These are phyloP conservation scores for Chrysolina oricalcia DNA, from an alignment of 2,888 invertebrate species.

Conservation along the genomic window DNA sequence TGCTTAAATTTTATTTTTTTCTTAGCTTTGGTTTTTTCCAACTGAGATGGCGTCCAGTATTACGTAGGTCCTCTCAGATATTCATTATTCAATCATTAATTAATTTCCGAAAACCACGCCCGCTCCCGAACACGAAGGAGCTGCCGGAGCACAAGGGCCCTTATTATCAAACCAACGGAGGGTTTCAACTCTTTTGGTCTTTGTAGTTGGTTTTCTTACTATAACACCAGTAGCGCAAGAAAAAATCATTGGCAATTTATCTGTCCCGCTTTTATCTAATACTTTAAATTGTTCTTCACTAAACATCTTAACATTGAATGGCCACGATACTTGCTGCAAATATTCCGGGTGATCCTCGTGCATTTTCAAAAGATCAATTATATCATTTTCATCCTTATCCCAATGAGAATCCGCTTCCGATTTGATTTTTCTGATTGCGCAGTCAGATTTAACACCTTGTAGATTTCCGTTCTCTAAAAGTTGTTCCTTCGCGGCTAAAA, in stretches of 20 bases:
- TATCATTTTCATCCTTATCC: slow-evolving; percentile 39
- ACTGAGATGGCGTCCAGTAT: too few relatives aligned
- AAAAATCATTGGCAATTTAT: slow-evolving; percentile 42
- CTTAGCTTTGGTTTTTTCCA: not conserved
- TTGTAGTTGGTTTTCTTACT: slow-evolving; percentile 39
- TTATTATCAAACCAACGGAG: not conserved
- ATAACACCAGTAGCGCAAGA: slow-evolving; percentile 52
- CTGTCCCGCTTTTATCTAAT: not conserved
- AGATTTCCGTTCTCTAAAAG: too few relatives aligned
- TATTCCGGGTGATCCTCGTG: slow-evolving; percentile 48
- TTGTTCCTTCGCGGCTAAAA: too few relatives aligned
- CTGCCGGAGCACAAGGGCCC: not conserved
- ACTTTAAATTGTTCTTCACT: slow-evolving; percentile 47
- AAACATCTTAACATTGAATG: slow-evolving; percentile 53
- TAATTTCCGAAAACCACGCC: too few relatives aligned
- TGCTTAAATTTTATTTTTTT: not conserved
- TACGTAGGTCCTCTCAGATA: too few relatives aligned
- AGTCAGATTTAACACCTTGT: too few relatives aligned
- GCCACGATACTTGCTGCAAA: slow-evolving; percentile 48
- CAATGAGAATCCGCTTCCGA: slow-evolving; percentile 36
- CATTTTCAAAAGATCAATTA: slow-evolving; percentile 42
- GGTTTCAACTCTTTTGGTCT: slow-evolving; percentile 33
- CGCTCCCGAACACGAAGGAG: not conserved
- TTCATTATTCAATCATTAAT: too few relatives aligned
- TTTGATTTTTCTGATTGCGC: too few relatives aligned